Conservation (phyloP, 2,888 invertebrate genomes). For the Tromatobia lineatoria region DNA sequence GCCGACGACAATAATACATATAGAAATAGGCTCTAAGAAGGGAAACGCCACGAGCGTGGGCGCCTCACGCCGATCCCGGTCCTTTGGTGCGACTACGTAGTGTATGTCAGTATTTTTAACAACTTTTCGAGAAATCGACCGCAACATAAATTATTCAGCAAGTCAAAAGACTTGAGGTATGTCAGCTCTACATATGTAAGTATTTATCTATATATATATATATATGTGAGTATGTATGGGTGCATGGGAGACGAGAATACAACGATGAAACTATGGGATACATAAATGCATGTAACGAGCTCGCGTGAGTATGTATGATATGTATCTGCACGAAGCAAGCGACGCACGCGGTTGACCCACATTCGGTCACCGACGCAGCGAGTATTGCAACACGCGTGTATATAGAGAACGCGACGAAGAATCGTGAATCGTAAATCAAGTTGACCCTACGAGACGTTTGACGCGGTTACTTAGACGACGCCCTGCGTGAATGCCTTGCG, state of each 20-base stretch:
- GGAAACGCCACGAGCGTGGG: conserved; percentile 5
- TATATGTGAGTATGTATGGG: too few relatives aligned
- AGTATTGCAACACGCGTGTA: conserved; percentile 51
- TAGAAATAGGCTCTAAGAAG: conserved; percentile 17
- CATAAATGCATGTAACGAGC: conserved; percentile 18
- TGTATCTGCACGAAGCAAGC: conserved; percentile 33
- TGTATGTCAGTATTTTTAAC: conserved; percentile 11
- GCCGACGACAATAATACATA: not conserved
- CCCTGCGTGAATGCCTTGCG: not conserved
- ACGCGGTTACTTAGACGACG: conserved; percentile 42
- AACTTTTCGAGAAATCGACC: conserved; percentile 18
- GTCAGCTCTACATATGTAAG: not conserved
- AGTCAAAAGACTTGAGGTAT: not conserved
- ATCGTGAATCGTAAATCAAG: conserved; percentile 65
- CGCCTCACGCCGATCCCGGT: not conserved
- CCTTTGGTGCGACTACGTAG: not conserved
- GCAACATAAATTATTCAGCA: conserved; percentile 28
- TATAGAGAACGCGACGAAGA: conserved; percentile 51
- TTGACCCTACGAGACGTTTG: conserved; percentile 54
- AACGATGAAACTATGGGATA: not conserved
- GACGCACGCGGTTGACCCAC: conserved; percentile 60
- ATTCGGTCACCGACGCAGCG: conserved; percentile 46
- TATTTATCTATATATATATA: too few relatives aligned
- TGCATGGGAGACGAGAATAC: too few relatives aligned
- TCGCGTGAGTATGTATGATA: conserved; percentile 28